These are phyloP conservation scores for Laticauda colubrina DNA, from an alignment of 2,113 vertebrate genomes.

Conservation along the genomic window DNA sequence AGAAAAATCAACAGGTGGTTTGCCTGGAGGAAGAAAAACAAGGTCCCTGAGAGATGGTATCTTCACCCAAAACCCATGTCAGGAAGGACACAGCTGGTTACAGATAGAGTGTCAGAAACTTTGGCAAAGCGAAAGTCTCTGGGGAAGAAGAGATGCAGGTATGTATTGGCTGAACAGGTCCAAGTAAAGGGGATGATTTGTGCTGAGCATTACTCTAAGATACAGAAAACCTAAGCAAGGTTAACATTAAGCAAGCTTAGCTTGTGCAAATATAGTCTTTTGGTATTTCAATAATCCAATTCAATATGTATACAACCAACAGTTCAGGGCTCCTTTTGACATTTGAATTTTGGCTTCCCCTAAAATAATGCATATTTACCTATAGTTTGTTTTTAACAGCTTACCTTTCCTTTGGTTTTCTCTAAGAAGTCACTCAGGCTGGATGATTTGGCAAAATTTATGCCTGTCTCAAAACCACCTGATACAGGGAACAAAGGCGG, in stretches of 20 bases:
- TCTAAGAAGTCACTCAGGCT: slow-evolving; percentile 56
- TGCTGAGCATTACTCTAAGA: neutral
- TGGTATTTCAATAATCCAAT: neutral
- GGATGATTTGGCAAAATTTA: neutral
- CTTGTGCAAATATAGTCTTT: neutral
- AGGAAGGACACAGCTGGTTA: neutral
- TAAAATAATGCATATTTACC: neutral
- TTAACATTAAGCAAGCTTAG: neutral
- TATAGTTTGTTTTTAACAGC: neutral
- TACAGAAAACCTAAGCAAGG: neutral
- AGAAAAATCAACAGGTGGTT: neutral
- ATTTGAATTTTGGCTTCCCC: neutral
- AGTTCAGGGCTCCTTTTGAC: neutral
- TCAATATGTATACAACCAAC: neutral
- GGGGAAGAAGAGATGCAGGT: neutral
- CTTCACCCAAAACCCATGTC: neutral
- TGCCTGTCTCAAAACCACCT: accelerated
- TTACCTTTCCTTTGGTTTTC: slow-evolving; percentile 68
- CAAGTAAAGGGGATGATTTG: neutral
- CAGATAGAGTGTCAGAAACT: neutral
- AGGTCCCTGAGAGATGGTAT: neutral
- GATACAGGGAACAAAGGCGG: slow-evolving; percentile 30
- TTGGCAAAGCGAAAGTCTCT: neutral
- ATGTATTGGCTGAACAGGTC: neutral
- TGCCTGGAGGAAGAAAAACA: neutral